phyloP scores from a whole-genome alignment of 2,113 vertebrate genomes.

The Nerophis ophidion region DNA sequence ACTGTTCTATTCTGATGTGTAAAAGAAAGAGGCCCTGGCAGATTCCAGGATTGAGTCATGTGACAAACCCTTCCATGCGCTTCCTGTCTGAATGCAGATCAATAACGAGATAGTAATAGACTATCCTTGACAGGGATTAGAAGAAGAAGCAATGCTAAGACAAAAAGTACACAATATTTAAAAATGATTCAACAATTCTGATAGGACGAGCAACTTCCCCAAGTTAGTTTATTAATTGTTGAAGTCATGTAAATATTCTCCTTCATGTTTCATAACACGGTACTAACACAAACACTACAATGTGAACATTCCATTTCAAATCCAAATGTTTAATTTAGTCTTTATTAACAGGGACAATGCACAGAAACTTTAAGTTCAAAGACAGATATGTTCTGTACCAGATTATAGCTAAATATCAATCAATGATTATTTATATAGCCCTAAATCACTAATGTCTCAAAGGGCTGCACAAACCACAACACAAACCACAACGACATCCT shows the following conservation, averaged over 20 bases:
- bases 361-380: too few relatives aligned
- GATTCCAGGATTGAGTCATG: slow-evolving; percentile 46
- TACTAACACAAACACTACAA: too few relatives aligned
- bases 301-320: too few relatives aligned
- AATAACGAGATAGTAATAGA: slow-evolving; percentile 33
- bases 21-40: slow-evolving; percentile 12
- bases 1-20: slow-evolving; percentile 26
- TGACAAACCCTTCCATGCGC: slow-evolving; percentile 38
- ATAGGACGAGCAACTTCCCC: slow-evolving; percentile 10
- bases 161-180: slow-evolving; percentile 13
- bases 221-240: background rate
- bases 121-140: slow-evolving; percentile 6
- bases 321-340: too few relatives aligned
- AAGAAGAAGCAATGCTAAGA: background rate
- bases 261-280: background rate
- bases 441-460: too few relatives aligned
- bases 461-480: too few relatives aligned
- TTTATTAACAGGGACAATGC: too few relatives aligned
- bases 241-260: background rate
- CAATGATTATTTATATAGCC: too few relatives aligned
- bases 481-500: too few relatives aligned
- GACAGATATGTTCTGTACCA: too few relatives aligned
- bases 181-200: slow-evolving; percentile 11
- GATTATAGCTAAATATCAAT: too few relatives aligned
- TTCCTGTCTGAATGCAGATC: slow-evolving; percentile 34